Base-by-base conservation (phyloP, 1,140 invertebrate species). In the Chlorops oryzae region DNA sequence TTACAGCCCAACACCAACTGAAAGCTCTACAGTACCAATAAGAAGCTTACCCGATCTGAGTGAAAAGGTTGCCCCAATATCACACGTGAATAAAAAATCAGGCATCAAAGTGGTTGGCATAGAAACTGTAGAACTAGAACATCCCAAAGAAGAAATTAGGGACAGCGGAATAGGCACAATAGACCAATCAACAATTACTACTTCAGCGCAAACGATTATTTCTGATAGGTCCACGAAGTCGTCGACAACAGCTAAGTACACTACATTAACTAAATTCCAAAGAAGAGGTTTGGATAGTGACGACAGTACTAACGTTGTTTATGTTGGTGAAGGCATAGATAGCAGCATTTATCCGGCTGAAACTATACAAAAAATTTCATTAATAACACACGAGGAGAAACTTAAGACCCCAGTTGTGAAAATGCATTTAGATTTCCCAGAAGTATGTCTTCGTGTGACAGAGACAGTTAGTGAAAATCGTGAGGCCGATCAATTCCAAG, bases 331-430 rank as follows among this genome's bases (percentile, higher is more conserved):
- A 59, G 59, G 61, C 55, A 65, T 66, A 58, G 63, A 65, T 55
- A 54, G 64, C 47, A 54, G 64, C 47, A 60, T 54, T 50, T 65
- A 65, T 46, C 63, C 66, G 55, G 69, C 75, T 38, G 51, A 69
- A 51, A 73, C 77, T 63, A 80, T 80, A 32, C 78, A 76, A 54
- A 83, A 79, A 60, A 77, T 83, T 45, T 78, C 81, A 52, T 63
- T 84, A 20, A 83, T 84, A 47, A 83, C 81, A 25, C 82, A 84
- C 49, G 82, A 84, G 74, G 80, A 83, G 70, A 77, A 80, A 48
- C 79, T 78, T 73, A 73, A 81, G 62, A 78, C 80, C 52, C 81
- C 82, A 23, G 77, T 82, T 10, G 73, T 81, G 62, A 78, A 80
- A 55, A 70, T 82, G 24, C 81, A 82, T 74, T 77, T 83, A 62